Evolutionary conservation across 2,113 vertebrate genomes (phyloP).

Genomic region (Melanocharis versteri): DNA sequence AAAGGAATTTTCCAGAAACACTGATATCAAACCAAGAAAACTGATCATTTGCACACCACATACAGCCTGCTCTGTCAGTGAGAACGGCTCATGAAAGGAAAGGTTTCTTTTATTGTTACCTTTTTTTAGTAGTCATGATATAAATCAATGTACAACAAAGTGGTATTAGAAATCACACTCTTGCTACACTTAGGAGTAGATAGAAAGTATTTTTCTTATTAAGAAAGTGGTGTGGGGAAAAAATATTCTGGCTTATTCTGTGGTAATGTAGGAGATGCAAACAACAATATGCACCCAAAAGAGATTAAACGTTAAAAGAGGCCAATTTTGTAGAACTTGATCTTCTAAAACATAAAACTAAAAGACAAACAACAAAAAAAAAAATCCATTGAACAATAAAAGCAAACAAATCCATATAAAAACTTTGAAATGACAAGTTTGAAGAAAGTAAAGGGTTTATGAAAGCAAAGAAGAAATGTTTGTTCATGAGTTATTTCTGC

Average conservation of each 20-base stretch:
- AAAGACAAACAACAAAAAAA: too few species aligned
- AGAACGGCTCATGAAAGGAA: background rate
- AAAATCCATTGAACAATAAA: fast-evolving
- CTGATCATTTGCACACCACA: background rate
- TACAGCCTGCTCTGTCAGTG: background rate
- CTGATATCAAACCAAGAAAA: background rate
- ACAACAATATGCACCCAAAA: background rate
- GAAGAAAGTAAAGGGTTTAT: background rate
- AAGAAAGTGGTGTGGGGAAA: background rate
- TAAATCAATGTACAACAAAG: background rate
- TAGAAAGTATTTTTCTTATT: background rate
- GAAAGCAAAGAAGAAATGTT: background rate
- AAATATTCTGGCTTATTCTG: background rate
- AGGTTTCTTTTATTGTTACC: background rate
- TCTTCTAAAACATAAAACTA: background rate
- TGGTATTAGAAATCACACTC: background rate
- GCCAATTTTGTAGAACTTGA: background rate
- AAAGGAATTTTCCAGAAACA: background rate
- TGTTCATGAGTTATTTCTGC: background rate
- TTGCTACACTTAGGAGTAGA: background rate
- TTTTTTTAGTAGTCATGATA: background rate
- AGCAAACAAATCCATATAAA: background rate
- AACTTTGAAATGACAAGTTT: background rate
- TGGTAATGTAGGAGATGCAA: background rate
- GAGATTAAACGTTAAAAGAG: background rate